Conservation (phyloP, 2,888 invertebrate species). For the Hecatera dysodea region DNA sequence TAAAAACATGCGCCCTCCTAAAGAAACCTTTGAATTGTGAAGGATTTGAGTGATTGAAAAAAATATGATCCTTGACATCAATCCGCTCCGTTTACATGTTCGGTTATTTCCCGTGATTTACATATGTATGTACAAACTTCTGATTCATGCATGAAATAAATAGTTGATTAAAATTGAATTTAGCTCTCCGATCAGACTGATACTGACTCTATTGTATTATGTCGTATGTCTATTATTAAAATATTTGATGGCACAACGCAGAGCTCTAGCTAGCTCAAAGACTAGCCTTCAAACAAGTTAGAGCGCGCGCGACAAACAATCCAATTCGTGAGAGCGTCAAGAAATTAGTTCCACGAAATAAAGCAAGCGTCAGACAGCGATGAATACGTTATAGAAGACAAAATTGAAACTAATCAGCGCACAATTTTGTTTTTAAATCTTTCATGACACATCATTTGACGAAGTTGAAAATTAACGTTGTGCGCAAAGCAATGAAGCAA, state of each 20-base stretch:
- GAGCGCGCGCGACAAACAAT: constrained; percentile 8
- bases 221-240: neutral
- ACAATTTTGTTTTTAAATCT: constrained; percentile 45
- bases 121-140: constrained; percentile 7
- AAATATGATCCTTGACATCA: constrained; percentile 33
- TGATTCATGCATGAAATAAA: neutral
- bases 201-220: neutral
- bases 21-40: constrained; percentile 31
- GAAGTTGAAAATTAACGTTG: constrained; percentile 59
- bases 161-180: neutral
- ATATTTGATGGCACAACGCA: constrained; percentile 8
- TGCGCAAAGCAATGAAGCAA: constrained; percentile 66
- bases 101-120: constrained; percentile 1
- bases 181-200: neutral
- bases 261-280: constrained; percentile 9
- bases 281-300: constrained; percentile 8
- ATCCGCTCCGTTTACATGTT: constrained; percentile 7
- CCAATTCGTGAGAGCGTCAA: constrained; percentile 10
- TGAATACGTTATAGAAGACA: constrained; percentile 20
- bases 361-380: constrained; percentile 13
- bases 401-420: constrained; percentile 44
- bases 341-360: constrained; percentile 35
- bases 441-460: constrained; percentile 50
- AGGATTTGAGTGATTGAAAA: constrained; percentile 38
- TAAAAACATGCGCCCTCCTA: constrained; percentile 40